Conservation (phyloP, 1,140 invertebrate genomes). For the Heterodera schachtii region DNA sequence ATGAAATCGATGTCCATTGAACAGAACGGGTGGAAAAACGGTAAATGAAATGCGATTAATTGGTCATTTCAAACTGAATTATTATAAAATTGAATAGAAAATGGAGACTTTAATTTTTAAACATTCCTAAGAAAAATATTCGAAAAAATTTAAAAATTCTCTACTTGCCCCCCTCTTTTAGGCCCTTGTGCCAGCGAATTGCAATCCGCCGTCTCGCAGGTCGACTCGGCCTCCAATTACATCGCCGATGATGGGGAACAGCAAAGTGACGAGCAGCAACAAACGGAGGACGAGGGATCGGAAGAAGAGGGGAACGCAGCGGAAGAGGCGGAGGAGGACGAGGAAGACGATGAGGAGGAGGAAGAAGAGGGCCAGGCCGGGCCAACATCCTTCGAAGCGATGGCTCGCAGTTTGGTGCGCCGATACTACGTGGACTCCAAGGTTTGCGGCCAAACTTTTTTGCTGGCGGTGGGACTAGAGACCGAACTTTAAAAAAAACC, state of each 20-base stretch:
- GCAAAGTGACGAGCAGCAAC: slow-evolving; percentile 48
- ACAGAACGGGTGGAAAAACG: slow-evolving; percentile 24
- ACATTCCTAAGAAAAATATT: too few species aligned
- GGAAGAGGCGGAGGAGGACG: slow-evolving; percentile 21
- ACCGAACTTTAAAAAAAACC: too few species aligned
- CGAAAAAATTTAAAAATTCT: too few species aligned
- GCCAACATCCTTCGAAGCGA: not conserved
- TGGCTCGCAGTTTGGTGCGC: not conserved
- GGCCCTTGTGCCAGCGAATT: slow-evolving; percentile 31
- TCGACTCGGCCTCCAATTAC: slow-evolving; percentile 61
- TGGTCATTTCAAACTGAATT: slow-evolving; percentile 13
- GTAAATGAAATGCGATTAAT: slow-evolving; percentile 16
- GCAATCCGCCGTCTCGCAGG: slow-evolving; percentile 61
- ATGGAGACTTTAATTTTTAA: not conserved
- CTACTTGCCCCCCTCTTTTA: not conserved
- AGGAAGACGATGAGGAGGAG: slow-evolving; percentile 12
- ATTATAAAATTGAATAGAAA: not conserved
- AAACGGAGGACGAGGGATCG: slow-evolving; percentile 36
- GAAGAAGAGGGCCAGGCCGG: not conserved
- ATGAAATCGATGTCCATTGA: slow-evolving; percentile 44
- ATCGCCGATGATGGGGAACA: slow-evolving; percentile 16
- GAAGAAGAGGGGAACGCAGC: slow-evolving; percentile 27
- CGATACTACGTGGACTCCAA: slow-evolving; percentile 18
- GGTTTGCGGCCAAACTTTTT: slow-evolving; percentile 23
- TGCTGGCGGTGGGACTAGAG: not conserved